Conservation (phyloP, 2,113 vertebrate genomes). For the Planiliza haematocheilus region DNA sequence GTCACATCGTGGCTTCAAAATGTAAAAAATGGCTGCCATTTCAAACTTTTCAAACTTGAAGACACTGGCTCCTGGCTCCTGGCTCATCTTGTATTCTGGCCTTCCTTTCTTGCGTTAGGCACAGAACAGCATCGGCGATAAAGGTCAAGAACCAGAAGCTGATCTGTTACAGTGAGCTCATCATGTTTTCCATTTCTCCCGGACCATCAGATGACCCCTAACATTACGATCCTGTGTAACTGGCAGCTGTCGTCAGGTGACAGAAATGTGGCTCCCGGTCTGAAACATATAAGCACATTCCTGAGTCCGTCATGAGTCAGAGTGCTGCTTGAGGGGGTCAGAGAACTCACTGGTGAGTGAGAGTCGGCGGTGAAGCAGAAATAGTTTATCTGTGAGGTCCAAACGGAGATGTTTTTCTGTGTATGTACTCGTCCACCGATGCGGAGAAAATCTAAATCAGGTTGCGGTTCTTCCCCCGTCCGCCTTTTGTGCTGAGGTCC, state of each 20-base stretch:
- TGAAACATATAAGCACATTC: slow-evolving; percentile 36
- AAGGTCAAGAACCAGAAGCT: background rate
- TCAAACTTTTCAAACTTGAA: too few relatives aligned
- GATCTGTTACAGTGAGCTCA: background rate
- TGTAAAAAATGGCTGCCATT: too few relatives aligned
- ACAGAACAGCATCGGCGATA: too few relatives aligned
- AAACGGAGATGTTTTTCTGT: slow-evolving; percentile 48
- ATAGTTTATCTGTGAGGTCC: slow-evolving; percentile 55
- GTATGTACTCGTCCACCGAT: slow-evolving; percentile 9
- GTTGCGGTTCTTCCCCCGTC: slow-evolving; percentile 30
- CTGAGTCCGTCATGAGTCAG: slow-evolving; percentile 40
- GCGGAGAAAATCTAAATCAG: slow-evolving; percentile 48
- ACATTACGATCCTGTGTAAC: background rate
- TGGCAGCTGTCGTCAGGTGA: background rate
- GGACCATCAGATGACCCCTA: slow-evolving; percentile 6
- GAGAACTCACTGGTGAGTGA: slow-evolving; percentile 38
- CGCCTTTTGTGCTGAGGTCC: slow-evolving; percentile 23
- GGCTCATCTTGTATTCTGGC: too few relatives aligned
- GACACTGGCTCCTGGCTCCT: too few relatives aligned
- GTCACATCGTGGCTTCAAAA: too few relatives aligned
- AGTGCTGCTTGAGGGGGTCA: background rate
- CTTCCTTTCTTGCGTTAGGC: too few relatives aligned
- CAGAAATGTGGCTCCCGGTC: slow-evolving; percentile 2
- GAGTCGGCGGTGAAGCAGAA: slow-evolving; percentile 38
- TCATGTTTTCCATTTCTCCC: background rate